Percentiles rank a stretch among this genome's conserved stretches.
Evolutionary conservation across 2,113 vertebrate genomes (phyloP).

Genomic region (Solea solea): DNA sequence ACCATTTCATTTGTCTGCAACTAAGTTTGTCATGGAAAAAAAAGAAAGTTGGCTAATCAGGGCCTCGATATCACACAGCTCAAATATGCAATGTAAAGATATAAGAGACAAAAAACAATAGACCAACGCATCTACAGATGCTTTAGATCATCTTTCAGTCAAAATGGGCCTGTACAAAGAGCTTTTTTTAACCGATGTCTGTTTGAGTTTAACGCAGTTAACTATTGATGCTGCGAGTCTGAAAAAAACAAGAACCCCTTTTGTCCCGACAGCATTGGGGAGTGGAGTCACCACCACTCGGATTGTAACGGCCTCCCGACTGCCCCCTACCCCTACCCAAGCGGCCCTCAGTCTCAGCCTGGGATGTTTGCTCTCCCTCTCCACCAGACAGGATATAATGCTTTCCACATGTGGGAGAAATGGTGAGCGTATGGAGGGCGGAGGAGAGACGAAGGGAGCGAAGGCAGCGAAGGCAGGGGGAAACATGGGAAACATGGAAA

Average conservation of each 20-base stretch:
- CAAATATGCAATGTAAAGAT: neutral
- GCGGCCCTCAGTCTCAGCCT: slow-evolving; percentile 55
- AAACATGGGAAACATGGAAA: slow-evolving; percentile 17
- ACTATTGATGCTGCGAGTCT: slow-evolving; percentile 59
- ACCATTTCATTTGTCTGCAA: no score
- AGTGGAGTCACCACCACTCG: slow-evolving; percentile 43
- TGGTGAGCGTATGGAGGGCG: slow-evolving; percentile 27
- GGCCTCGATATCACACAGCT: no score
- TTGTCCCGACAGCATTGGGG: slow-evolving; percentile 65
- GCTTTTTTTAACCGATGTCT: slow-evolving; percentile 21
- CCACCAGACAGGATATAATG: slow-evolving; percentile 85
- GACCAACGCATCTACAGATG: neutral
- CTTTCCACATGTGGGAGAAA: slow-evolving; percentile 82
- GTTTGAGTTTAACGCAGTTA: slow-evolving; percentile 29
- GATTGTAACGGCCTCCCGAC: slow-evolving; percentile 43
- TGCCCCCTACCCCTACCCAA: slow-evolving; percentile 41
- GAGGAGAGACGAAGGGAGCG: slow-evolving; percentile 24
- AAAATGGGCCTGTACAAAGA: neutral
- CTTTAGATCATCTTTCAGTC: neutral
- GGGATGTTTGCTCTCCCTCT: slow-evolving; percentile 77
- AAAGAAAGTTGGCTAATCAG: no score
- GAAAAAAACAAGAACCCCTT: slow-evolving; percentile 77
- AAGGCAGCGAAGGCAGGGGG: neutral
- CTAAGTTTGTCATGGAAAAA: no score
- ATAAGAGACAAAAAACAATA: neutral